Base-by-base conservation (phyloP, 1,140 invertebrate species). In the Latrodectus geometricus region DNA sequence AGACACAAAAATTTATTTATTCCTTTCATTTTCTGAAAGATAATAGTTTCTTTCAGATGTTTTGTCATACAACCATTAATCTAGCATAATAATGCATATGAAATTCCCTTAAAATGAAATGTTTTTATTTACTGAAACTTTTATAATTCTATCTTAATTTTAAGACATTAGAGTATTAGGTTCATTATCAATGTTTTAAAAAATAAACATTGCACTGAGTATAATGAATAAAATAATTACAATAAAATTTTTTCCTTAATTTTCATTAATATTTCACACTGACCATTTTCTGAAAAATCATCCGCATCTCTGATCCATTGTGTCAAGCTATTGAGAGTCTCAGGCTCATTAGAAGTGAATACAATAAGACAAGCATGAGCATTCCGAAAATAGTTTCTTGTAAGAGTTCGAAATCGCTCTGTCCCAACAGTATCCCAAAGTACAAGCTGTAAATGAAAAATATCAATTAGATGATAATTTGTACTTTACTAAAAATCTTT, bases 401-500 rank as follows among this genome's bases (percentile, higher is more conserved):
- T 87, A 76, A 87, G 77, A 76, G 86, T 87, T 82, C 86, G 86
- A 87, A 87, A 87, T 83, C 79, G 76, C 70, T 87, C 86, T 70
- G 79, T 87, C 73, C 86, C 86, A 87, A 87, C 86, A 82, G 86
- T 87, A 83, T 87, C 86, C 86, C 86, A 87, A 80, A 87, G 77
- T 72, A 87, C 48, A 76, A 87, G 73, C 86, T 87, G 52, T 12
- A 56, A 12, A 78, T 20, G 23, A 14, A 65, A 48, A 11, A 0
- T 56, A n/a, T 56, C 35, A 35, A 35, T 35, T 35, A 35, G 35
- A 3, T 35, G 35, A 35, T 35, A 35, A 35, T 35, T 35, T 35
- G 35, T 5, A 35, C 1, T 3, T 35, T 35, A 35, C 1, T 35
- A 5, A 35, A 35, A 35, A 3, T 5, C 5, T 35, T 35, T 35